Percentiles rank a stretch among this genome's conserved stretches.
Conservation (phyloP, 2,797 vertebrate species). For the Lepilemur septentrionalis region DNA sequence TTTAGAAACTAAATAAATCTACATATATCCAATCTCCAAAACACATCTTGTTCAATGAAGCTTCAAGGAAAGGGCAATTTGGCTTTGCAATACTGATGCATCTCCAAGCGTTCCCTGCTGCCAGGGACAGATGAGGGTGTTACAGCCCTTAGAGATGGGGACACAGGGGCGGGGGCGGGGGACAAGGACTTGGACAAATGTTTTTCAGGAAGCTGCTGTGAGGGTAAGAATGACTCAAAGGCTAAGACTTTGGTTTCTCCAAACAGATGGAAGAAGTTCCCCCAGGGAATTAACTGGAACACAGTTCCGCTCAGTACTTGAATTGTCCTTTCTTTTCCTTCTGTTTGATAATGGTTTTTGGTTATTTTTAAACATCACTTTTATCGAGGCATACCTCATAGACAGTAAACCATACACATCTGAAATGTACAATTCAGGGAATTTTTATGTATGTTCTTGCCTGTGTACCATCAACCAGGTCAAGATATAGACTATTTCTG, state of each 20-base stretch:
- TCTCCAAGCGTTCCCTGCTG: background rate
- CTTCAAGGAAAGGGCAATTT: background rate
- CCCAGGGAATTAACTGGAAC: background rate
- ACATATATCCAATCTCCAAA: background rate
- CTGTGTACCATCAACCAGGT: background rate
- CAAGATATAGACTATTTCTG: background rate
- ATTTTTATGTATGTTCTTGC: background rate
- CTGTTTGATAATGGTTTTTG: background rate
- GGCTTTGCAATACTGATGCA: background rate
- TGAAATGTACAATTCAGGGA: background rate
- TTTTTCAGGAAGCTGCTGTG: background rate
- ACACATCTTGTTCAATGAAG: slow-evolving; percentile 2
- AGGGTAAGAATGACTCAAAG: background rate
- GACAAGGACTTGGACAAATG: background rate
- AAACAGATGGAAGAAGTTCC: background rate
- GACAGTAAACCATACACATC: background rate
- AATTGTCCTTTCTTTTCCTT: background rate
- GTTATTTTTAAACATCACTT: background rate
- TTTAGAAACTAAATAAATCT: slow-evolving; percentile 38
- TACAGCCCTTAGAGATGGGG: background rate
- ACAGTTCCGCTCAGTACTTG: background rate
- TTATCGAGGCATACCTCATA: background rate
- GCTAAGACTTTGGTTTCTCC: background rate
- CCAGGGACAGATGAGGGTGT: background rate
- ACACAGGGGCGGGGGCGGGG: background rate